Conservation (phyloP, 2,113 vertebrate species). For the Anas platyrhynchos region DNA sequence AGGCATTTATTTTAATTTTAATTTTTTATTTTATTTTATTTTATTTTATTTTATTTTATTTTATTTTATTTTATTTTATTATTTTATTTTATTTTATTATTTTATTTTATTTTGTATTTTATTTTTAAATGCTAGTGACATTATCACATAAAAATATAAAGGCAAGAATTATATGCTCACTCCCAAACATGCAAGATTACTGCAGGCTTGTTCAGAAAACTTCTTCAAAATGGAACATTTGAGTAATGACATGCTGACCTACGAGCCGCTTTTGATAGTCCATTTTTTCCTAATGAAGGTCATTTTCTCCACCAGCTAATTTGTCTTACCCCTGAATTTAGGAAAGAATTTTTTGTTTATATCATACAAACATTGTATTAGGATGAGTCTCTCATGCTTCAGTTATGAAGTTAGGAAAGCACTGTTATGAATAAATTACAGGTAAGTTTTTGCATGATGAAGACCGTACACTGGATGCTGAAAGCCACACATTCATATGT, state of each 20-base stretch:
- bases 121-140: background rate
- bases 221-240: background rate
- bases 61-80: background rate
- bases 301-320: background rate
- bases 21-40: background rate
- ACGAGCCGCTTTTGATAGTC: background rate
- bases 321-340: background rate
- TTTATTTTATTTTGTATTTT: background rate
- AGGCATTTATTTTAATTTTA: no score
- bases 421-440: background rate
- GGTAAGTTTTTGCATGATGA: background rate
- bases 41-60: background rate
- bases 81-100: background rate
- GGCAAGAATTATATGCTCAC: background rate
- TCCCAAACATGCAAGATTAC: background rate
- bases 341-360: background rate
- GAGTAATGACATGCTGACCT: background rate
- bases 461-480: background rate
- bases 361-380: accelerated
- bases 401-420: background rate
- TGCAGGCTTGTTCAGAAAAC: background rate
- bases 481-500: background rate
- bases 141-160: background rate
- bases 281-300: background rate
- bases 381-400: background rate